Evolutionary conservation across 2,113 vertebrate species (phyloP).

Genomic region (Dinomys branickii): DNA sequence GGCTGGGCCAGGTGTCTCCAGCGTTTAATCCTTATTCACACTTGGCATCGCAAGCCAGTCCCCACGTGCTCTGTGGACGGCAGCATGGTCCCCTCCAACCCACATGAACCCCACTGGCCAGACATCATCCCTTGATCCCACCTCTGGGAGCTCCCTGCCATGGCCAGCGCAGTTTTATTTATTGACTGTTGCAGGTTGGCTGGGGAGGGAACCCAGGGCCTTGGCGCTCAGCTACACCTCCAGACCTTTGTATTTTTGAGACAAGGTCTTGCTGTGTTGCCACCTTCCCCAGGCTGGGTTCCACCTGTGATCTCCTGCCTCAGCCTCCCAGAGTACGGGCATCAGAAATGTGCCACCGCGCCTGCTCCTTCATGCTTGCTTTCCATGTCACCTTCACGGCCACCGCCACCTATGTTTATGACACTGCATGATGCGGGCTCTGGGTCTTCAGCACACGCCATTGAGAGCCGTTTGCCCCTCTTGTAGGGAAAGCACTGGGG

Average conservation of each 20-base stretch:
- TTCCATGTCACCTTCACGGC: neutral
- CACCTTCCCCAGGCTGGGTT: neutral
- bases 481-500: constrained; percentile 89
- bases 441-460: neutral
- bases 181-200: neutral
- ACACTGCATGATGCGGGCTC: neutral
- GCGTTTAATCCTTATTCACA: neutral
- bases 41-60: neutral
- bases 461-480: neutral
- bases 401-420: neutral
- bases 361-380: neutral
- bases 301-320: neutral
- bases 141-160: neutral
- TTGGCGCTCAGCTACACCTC: neutral
- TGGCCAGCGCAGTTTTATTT: neutral
- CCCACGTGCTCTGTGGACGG: neutral
- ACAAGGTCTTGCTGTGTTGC: neutral
- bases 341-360: neutral
- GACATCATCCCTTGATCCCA: neutral
- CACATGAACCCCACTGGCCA: neutral
- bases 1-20: neutral
- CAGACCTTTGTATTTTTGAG: neutral
- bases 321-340: neutral
- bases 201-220: neutral
- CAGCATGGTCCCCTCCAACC: neutral